Percentiles rank a stretch among this genome's conserved stretches.
These are phyloP conservation scores for Gobiocypris rarus DNA, from an alignment of 2,113 vertebrate genomes.

Conservation along the genomic window DNA sequence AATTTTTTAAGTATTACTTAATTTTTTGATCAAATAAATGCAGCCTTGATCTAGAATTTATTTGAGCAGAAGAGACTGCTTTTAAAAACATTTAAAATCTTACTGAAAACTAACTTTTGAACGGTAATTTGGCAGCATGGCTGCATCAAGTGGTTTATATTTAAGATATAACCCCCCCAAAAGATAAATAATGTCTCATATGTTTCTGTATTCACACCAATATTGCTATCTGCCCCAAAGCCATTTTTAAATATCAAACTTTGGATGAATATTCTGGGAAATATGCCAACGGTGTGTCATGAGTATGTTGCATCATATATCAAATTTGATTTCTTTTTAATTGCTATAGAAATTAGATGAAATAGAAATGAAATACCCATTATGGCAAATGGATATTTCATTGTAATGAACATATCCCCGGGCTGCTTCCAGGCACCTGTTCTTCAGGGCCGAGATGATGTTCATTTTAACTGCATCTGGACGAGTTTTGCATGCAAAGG, in stretches of 20 bases:
- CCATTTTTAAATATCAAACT: constrained; percentile 4
- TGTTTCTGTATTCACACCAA: neutral
- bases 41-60: neutral
- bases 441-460: neutral
- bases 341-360: constrained; percentile 28
- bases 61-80: neutral
- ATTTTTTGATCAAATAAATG: constrained; percentile 6
- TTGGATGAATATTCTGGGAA: constrained; percentile 10
- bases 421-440: constrained; percentile 49
- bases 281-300: neutral
- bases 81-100: neutral
- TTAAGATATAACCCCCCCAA: neutral
- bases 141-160: neutral
- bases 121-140: neutral
- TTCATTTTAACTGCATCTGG: constrained; percentile 3
- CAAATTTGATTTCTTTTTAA: constrained; percentile 19
- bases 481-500: neutral
- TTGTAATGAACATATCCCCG: constrained; percentile 1
- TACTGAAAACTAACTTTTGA: neutral
- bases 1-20: neutral
- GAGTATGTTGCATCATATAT: neutral
- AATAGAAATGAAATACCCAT: constrained; percentile 3
- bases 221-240: constrained; percentile 6
- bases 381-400: constrained; percentile 22
- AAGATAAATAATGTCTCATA: neutral